Percentiles rank a stretch among this genome's conserved stretches.
phyloP scores from a whole-genome alignment of 2,888 invertebrate species.

The Harmothoe impar region DNA sequence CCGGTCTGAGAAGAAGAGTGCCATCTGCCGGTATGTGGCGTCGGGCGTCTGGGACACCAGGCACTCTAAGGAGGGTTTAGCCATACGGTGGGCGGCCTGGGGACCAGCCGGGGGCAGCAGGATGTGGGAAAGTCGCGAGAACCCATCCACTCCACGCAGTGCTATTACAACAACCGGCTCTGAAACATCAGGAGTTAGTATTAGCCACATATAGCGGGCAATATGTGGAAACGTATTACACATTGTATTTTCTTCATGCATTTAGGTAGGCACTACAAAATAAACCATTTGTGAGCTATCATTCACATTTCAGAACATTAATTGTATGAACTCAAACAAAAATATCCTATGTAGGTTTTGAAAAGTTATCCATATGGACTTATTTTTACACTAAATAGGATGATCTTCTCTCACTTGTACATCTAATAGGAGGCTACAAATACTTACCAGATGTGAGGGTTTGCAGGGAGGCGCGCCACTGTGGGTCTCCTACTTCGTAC shows the following conservation, averaged over 20 bases:
- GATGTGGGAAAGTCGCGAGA: conserved; percentile 73
- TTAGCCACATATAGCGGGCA: too few relatives aligned
- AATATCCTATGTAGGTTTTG: too few relatives aligned
- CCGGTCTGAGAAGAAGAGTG: conserved; percentile 78
- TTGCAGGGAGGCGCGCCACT: conserved; percentile 79
- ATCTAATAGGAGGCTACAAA: too few relatives aligned
- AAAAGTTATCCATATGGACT: too few relatives aligned
- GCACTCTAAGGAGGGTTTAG: conserved; percentile 71
- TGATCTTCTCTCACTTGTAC: too few relatives aligned
- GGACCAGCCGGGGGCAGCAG: not conserved
- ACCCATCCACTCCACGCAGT: conserved; percentile 78
- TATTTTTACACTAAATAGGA: too few relatives aligned
- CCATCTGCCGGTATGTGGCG: conserved; percentile 76
- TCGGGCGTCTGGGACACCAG: conserved; percentile 78
- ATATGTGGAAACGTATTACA: too few relatives aligned
- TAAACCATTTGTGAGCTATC: too few relatives aligned
- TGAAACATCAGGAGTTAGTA: conserved; percentile 64
- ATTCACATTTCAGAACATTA: too few relatives aligned
- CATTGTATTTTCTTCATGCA: too few relatives aligned
- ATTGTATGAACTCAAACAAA: too few relatives aligned
- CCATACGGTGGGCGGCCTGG: not conserved
- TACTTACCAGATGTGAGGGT: conserved; percentile 77
- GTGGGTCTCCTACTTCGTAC: conserved; percentile 78
- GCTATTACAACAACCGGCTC: conserved; percentile 79
- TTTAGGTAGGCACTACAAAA: too few relatives aligned